Base-by-base conservation (phyloP, 2,113 vertebrate genomes). In the Alethe castanea region DNA sequence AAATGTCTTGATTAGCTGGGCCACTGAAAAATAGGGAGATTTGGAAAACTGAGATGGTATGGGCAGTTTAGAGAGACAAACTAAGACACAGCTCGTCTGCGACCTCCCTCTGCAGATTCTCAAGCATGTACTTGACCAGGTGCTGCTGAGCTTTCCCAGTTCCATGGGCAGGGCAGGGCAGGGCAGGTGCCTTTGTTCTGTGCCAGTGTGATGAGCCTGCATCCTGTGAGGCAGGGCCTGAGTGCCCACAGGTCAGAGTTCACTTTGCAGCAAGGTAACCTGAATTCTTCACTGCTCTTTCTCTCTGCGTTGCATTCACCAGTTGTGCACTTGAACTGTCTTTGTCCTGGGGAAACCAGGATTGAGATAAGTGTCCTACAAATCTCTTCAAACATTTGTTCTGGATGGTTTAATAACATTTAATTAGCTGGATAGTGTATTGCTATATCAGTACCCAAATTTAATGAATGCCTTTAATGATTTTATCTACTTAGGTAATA, bases 401-500 rank as follows among this genome's bases (percentile, higher is more conserved):
- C 62, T 88, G 54, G 87, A 29, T 74, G 28, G 26, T 66, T 88
- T 92, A 67, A 78, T 88, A 83, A 56, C 14, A 14, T 67, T 67
- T 94, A 62, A 94, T 92, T 80, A 84, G 67, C 57, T 67, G 48
- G 44, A 44, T 83, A 48, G 60, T 69, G 18, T 88, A 86, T 83
- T 90, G 88, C 87, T 78, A 0, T 82, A 82, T 80, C 84, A 69
- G 73, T 89, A 92, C 33, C 25, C 48, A 71, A 52, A 83, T 92
- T 86, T 62, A 95, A 96, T 95, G 81, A 90, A 74, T 35, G 76
- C 31, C 17, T 93, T 81, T 62, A 90, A 86, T 59, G 64, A 79
- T 81, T 92, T 95, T 87, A 80, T 92, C 93, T 89, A 74, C 59
- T 48, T 86, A 92, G 52, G n/a, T 90, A 94, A 88, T 57, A 48